Evolutionary conservation across 2,888 invertebrate species (phyloP).

Genomic region (Orthonevra nobilis): DNA sequence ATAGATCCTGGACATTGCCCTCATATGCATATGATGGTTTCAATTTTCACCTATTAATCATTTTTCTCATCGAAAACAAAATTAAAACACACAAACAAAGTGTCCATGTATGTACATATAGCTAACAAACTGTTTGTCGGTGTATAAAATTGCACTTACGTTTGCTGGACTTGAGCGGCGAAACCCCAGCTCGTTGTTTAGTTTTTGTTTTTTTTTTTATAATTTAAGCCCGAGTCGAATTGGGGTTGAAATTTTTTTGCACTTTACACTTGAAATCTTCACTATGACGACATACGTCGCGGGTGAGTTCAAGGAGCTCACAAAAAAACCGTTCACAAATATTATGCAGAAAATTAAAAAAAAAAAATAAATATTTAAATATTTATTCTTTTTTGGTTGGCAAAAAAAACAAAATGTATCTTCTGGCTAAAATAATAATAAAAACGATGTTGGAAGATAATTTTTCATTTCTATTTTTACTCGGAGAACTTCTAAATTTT

Average conservation of each 20-base stretch:
- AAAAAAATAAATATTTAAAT: conserved; percentile 26
- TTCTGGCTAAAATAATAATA: conserved; percentile 29
- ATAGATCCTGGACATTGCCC: too few relatives aligned
- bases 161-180: conserved; percentile 41
- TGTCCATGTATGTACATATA: conserved; percentile 1
- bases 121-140: background rate
- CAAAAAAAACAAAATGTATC: conserved; percentile 34
- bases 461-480: conserved; percentile 64
- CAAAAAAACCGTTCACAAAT: too few relatives aligned
- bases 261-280: conserved; percentile 2
- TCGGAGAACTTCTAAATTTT: conserved; percentile 21
- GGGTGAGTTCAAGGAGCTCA: too few relatives aligned
- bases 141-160: conserved; percentile 59
- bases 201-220: conserved; percentile 11
- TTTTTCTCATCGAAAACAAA: conserved; percentile 16
- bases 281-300: background rate
- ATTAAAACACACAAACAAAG: conserved; percentile 17
- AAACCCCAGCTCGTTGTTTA: conserved; percentile 35
- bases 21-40: background rate
- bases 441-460: conserved; percentile 49
- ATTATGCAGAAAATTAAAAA: too few relatives aligned
- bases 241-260: conserved; percentile 40
- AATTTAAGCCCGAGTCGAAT: conserved; percentile 35
- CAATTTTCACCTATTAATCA: conserved; percentile 17
- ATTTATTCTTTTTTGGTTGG: conserved; percentile 2